Conservation (phyloP, 2,888 invertebrate genomes). For the Itoplectis maculator region DNA sequence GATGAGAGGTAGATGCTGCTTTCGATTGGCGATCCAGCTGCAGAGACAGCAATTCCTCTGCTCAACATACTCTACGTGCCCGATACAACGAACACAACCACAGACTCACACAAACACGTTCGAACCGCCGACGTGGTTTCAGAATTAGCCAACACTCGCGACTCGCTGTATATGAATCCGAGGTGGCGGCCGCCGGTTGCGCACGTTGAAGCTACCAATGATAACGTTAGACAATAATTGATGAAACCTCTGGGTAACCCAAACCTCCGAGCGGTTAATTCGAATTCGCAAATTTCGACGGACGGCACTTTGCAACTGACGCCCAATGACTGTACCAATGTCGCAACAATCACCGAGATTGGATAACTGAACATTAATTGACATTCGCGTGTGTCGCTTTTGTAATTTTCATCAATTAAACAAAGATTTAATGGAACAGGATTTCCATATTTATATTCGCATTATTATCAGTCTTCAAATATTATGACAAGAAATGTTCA, state of each 20-base stretch:
- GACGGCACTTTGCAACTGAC: not conserved
- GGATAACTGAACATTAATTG: not conserved
- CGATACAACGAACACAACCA: not conserved
- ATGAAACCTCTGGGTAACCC: not conserved
- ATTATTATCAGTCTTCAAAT: too few relatives aligned
- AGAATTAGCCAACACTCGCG: constrained; percentile 25
- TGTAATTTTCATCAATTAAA: not conserved
- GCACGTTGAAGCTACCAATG: not conserved
- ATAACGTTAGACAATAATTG: constrained; percentile 10
- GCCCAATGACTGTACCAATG: not conserved
- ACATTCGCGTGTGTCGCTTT: not conserved
- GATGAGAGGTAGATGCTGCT: constrained; percentile 51
- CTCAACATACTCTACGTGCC: constrained; percentile 1
- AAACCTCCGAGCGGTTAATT: not conserved
- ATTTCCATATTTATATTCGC: too few relatives aligned
- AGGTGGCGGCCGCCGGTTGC: not conserved
- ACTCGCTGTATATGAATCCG: not conserved
- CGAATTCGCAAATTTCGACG: constrained; percentile 11
- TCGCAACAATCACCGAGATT: not conserved
- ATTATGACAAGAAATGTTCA: too few relatives aligned
- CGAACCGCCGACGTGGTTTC: not conserved
- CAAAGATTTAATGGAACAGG: not conserved
- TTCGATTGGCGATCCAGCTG: constrained; percentile 59
- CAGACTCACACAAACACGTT: not conserved
- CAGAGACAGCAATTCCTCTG: constrained; percentile 42